Conservation (phyloP, 92 coral and sea anemone species). For the Umimayanthus chanpuru region DNA sequence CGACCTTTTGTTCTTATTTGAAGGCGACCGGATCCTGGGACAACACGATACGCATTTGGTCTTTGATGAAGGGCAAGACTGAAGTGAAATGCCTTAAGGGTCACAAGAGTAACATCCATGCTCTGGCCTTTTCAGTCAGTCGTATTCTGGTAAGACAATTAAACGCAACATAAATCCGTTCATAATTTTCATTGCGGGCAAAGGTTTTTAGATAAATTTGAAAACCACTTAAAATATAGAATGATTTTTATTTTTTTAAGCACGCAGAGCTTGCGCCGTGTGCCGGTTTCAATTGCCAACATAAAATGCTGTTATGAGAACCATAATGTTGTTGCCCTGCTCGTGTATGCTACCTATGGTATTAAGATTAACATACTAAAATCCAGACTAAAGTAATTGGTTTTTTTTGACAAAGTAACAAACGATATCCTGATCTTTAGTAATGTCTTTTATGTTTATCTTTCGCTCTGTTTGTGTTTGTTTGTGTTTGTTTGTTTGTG, state of each 20-base stretch:
- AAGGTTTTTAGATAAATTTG: not conserved
- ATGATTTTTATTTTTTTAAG: too few species aligned
- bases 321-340: too few species aligned
- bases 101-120: constrained; percentile 92
- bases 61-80: constrained; percentile 55
- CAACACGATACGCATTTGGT: constrained; percentile 88
- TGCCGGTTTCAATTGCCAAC: too few species aligned
- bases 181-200: not conserved
- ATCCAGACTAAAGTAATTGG: too few species aligned
- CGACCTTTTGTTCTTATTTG: not conserved
- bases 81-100: constrained; percentile 74
- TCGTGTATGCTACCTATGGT: not conserved
- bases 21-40: constrained; percentile 99
- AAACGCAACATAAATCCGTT: too few species aligned
- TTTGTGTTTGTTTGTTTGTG: too few species aligned
- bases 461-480: too few species aligned
- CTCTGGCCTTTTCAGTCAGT: constrained; percentile 74
- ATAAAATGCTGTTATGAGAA: too few species aligned
- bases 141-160: constrained; percentile 70
- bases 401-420: not conserved
- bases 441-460: not conserved
- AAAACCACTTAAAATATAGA: too few species aligned
- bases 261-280: too few species aligned
- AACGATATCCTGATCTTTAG: not conserved
- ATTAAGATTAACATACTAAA: too few species aligned